Evolutionary conservation across 2,113 vertebrate genomes (phyloP).

Genomic region (Cheirogaleus medius): DNA sequence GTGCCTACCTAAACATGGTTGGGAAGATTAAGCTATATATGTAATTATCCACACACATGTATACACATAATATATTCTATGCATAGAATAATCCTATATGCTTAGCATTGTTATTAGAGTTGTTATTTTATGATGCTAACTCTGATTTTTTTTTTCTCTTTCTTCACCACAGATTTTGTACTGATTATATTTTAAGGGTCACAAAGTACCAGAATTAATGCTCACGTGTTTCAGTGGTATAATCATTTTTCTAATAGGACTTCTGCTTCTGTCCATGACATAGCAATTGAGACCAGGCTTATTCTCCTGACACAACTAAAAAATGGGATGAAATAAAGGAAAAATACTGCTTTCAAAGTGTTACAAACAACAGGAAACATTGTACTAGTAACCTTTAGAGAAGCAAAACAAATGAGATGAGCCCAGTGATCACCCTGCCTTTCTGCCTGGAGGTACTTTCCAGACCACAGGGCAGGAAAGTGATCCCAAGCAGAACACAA

Average conservation of each 20-base stretch:
- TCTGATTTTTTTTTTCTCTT: neutral
- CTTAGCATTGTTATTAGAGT: neutral
- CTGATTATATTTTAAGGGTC: neutral
- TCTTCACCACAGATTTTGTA: neutral
- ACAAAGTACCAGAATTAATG: neutral
- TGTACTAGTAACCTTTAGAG: neutral
- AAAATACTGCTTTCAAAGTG: neutral
- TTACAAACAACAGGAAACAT: neutral
- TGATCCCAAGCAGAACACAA: neutral
- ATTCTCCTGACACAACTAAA: neutral
- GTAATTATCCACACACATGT: neutral
- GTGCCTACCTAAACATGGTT: neutral
- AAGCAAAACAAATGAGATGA: neutral
- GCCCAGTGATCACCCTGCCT: neutral
- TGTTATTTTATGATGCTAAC: neutral
- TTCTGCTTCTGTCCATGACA: neutral
- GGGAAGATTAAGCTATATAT: neutral
- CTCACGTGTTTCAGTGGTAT: neutral
- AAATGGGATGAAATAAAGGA: neutral
- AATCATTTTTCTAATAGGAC: conserved; percentile 41
- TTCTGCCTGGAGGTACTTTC: neutral
- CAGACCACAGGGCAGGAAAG: neutral
- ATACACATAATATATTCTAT: neutral
- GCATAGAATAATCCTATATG: neutral
- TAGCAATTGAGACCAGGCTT: neutral